Conservation (phyloP, 1,140 invertebrate species). For the Leptinotarsa defecta region DNA sequence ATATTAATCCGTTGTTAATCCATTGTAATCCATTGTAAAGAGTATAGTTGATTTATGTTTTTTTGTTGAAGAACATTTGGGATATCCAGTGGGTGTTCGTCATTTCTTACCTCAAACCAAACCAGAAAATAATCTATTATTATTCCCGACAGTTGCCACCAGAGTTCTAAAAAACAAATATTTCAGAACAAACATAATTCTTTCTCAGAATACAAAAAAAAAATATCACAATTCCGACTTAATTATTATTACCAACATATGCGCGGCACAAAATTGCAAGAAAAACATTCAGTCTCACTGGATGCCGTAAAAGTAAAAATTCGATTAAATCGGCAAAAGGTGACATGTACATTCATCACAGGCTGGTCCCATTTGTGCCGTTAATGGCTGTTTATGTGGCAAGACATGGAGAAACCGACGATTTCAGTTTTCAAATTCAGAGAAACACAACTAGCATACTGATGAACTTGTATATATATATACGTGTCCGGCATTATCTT, state of each 20-base stretch:
- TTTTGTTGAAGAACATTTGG: too few relatives aligned
- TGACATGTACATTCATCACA: constrained; percentile 10
- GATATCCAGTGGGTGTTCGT: too few relatives aligned
- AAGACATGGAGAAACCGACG: constrained; percentile 17
- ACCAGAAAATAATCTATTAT: too few relatives aligned
- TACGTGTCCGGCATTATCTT: constrained; percentile 17
- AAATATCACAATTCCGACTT: neutral
- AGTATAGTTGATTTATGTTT: too few relatives aligned
- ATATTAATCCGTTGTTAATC: too few relatives aligned
- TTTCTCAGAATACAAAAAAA: neutral
- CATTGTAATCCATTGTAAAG: too few relatives aligned
- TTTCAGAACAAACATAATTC: neutral
- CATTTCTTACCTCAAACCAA: too few relatives aligned
- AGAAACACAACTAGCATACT: constrained; percentile 13
- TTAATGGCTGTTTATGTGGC: constrained; percentile 18
- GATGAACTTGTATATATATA: neutral
- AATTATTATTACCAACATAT: constrained; percentile 4
- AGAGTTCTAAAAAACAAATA: too few relatives aligned
- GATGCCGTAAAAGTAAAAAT: constrained; percentile 10
- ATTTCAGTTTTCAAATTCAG: constrained; percentile 22
- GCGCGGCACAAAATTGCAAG: neutral
- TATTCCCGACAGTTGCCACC: too few relatives aligned
- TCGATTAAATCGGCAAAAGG: constrained; percentile 3
- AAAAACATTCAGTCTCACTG: neutral
- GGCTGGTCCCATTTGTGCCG: too few relatives aligned